A percentile compares a stretch with the other conserved stretches of the same genome.
phyloP scores from a whole-genome alignment of 2,888 invertebrate genomes.

The Pteria penguin region DNA sequence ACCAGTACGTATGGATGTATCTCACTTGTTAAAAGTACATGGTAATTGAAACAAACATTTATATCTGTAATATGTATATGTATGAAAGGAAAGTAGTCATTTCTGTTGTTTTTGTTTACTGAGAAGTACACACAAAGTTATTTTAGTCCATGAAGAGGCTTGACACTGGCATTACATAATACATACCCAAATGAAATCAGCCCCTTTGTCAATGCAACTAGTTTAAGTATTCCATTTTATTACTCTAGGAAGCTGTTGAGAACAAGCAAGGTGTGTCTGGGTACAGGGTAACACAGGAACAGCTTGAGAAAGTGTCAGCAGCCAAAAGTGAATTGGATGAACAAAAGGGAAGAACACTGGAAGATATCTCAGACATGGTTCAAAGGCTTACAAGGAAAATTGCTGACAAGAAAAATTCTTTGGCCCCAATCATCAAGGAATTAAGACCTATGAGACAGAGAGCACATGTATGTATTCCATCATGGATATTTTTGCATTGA shows the following conservation, averaged over 20 bases:
- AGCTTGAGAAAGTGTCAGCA: slow-evolving; percentile 83
- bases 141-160: too few relatives aligned
- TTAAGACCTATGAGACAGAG: slow-evolving; percentile 86
- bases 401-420: slow-evolving; percentile 84
- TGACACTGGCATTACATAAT: too few relatives aligned
- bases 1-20: too few relatives aligned
- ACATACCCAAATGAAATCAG: too few relatives aligned
- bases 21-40: too few relatives aligned
- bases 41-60: too few relatives aligned
- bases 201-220: too few relatives aligned
- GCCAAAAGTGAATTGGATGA: slow-evolving; percentile 82
- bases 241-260: slow-evolving; percentile 72
- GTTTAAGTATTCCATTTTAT: background rate
- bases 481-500: too few relatives aligned
- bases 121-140: too few relatives aligned
- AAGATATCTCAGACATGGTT: slow-evolving; percentile 82
- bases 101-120: too few relatives aligned
- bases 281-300: slow-evolving; percentile 82
- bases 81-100: too few relatives aligned
- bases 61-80: too few relatives aligned
- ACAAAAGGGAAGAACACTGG: slow-evolving; percentile 82
- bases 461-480: slow-evolving; percentile 81
- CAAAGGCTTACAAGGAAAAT: slow-evolving; percentile 82
- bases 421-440: slow-evolving; percentile 83
- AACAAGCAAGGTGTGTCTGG: slow-evolving; percentile 80